phyloP scores from a whole-genome alignment of 35 echinoderm and acorn worm genomes.

The Heliocidaris tuberculata region DNA sequence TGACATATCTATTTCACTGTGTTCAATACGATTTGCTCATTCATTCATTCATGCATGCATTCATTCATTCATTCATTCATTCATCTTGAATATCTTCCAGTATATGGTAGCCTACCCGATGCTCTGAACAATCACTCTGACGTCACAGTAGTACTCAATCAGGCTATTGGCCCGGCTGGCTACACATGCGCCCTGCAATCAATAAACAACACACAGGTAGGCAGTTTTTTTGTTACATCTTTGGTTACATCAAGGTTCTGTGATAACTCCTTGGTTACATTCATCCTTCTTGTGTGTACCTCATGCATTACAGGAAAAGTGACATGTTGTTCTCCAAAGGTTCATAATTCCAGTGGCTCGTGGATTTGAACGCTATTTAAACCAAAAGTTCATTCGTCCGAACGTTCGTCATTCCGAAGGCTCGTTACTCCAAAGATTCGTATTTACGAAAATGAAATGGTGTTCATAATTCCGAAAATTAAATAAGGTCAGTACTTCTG shows the following conservation, averaged over 20 bases:
- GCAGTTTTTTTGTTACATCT: neutral
- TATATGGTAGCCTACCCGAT: constrained; percentile 36
- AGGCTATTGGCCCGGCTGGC: constrained; percentile 38
- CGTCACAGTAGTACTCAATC: constrained; percentile 48
- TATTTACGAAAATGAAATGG: too few species aligned
- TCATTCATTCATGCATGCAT: neutral
- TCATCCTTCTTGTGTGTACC: too few species aligned
- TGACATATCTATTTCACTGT: neutral
- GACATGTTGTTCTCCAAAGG: too few species aligned
- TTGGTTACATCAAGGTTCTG: neutral
- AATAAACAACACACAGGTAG: constrained; percentile 37
- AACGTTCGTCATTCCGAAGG: too few species aligned
- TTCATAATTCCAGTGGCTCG: too few species aligned
- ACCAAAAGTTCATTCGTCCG: too few species aligned
- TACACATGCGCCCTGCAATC: constrained; percentile 24
- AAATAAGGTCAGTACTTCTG: too few species aligned
- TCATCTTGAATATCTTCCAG: neutral
- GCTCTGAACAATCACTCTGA: constrained; percentile 50
- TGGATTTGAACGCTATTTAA: too few species aligned
- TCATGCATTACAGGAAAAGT: too few species aligned
- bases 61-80: neutral
- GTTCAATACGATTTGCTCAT: neutral
- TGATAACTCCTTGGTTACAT: too few species aligned
- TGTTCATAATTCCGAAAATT: too few species aligned
- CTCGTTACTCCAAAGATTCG: too few species aligned